Evolutionary conservation across 92 coral and sea anemone species (phyloP).

Genomic region (Nematostella vectensis): DNA sequence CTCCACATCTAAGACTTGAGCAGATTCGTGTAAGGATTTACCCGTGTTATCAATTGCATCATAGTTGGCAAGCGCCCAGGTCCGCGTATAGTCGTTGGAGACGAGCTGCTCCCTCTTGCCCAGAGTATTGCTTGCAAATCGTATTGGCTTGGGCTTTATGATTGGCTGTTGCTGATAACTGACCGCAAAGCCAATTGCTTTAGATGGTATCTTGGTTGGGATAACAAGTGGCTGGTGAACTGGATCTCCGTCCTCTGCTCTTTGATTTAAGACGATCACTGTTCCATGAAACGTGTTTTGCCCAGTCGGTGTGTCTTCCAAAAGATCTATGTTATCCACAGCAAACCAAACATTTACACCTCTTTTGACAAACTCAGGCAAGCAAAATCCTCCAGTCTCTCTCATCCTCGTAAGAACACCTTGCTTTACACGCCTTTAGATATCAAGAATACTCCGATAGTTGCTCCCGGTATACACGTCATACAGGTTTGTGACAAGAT

Average conservation of each 20-base stretch:
- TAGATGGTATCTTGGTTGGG: slow-evolving; percentile 8
- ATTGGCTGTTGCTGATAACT: background rate
- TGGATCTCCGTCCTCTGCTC: slow-evolving; percentile 22
- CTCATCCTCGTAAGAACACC: slow-evolving; percentile 17
- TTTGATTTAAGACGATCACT: slow-evolving; percentile 18
- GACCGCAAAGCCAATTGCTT: slow-evolving; percentile 18
- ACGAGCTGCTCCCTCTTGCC: background rate
- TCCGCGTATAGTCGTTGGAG: slow-evolving; percentile 13
- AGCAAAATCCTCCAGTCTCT: slow-evolving; percentile 16
- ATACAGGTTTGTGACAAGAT: slow-evolving; percentile 22
- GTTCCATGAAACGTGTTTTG: slow-evolving; percentile 23
- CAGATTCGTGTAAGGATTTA: background rate
- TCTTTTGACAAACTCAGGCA: slow-evolving; percentile 11
- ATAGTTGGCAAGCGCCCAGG: slow-evolving; percentile 33
- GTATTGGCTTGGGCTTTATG: background rate
- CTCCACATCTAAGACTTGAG: no score
- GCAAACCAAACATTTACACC: slow-evolving; percentile 13
- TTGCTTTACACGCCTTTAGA: slow-evolving; percentile 18
- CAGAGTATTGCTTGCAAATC: background rate
- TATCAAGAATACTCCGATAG: slow-evolving; percentile 17
- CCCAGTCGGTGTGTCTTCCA: slow-evolving; percentile 18
- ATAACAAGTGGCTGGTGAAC: slow-evolving; percentile 23
- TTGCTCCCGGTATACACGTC: slow-evolving; percentile 18
- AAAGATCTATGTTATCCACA: slow-evolving; percentile 19
- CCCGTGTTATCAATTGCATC: slow-evolving; percentile 19